Base-by-base conservation (phyloP, 2,888 invertebrate genomes). In the Liodrosophila aerea region DNA sequence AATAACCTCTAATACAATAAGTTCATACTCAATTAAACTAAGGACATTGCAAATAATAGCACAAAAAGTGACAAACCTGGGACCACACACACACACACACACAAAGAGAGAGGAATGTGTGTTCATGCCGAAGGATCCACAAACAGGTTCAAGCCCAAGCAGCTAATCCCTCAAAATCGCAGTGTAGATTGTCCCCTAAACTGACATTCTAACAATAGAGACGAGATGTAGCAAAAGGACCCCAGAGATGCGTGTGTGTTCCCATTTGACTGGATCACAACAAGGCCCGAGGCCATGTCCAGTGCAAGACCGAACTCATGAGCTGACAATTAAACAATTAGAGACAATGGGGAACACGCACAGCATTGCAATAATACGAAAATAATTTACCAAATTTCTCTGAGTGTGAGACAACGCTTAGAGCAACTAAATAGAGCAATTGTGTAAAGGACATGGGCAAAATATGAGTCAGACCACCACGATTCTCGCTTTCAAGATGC, bases 241-340 rank as follows among this genome's bases (percentile, higher is more conserved):
- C 39, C 31, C 44, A 11, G 27, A 27, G 40, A 4, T 41, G 33
- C 57, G 45, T 70, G 51, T 63, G 67, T 40, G 47, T 61, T 60
- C 43, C 34, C 44, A 52, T 27, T 13, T 13, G 54, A n/a, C 43
- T 63, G 50, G 56, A 45, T 30, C 53, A 56, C 62, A 62, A 71
- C 54, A 64, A 58, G 52, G 44, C 59, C 44, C 61, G 61, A 18
- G n/a, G n/a, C n/a, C n/a, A n/a, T n/a, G n/a, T n/a, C n/a, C n/a
- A n/a, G n/a, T n/a, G n/a, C n/a, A n/a, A n/a, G 2, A 7, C n/a
- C 39, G 16, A 22, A 47, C 61, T 68, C 61, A 70, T 76, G 73
- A 81, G 54, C 64, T 76, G 78, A 80, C 85, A 85, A 87, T 87
- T 87, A 83, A 82, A 87, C 86, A 87, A 87, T 87, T 87, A 87